Conservation (phyloP, 2,797 vertebrate species). For the Peromyscus melanophrys region DNA sequence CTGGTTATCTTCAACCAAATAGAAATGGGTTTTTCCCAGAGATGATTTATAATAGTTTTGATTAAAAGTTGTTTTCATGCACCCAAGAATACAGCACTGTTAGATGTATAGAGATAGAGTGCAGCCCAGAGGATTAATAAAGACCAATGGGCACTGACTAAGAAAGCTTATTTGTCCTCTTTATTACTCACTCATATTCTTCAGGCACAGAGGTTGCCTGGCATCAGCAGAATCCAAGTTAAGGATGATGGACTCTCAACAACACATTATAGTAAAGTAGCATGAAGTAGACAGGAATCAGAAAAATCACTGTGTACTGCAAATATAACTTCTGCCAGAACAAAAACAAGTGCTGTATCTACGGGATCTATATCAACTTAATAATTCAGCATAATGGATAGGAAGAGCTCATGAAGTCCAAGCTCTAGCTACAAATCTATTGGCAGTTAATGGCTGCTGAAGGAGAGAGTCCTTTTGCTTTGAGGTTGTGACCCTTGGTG, state of each 20-base stretch:
- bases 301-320: background rate
- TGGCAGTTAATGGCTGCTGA: background rate
- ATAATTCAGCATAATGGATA: background rate
- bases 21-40: conserved; percentile 40
- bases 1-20: conserved; percentile 46
- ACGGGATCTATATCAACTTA: background rate
- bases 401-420: background rate
- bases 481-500: background rate
- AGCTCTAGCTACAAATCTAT: background rate
- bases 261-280: conserved; percentile 44
- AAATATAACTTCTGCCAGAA: conserved; percentile 11
- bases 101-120: conserved; percentile 49
- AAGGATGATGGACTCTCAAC: conserved; percentile 63
- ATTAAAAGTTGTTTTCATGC: conserved; percentile 72
- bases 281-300: background rate
- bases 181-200: conserved; percentile 74
- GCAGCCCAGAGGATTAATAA: conserved; percentile 72
- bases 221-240: conserved; percentile 53
- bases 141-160: conserved; percentile 73
- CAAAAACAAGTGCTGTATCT: background rate
- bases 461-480: background rate
- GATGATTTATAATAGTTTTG: conserved; percentile 34
- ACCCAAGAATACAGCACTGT: conserved; percentile 57
- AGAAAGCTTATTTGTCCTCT: conserved; percentile 70
- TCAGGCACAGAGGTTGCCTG: conserved; percentile 54